These are phyloP conservation scores for Cyprinodon tularosa DNA, from an alignment of 2,113 vertebrate species.

Conservation along the genomic window DNA sequence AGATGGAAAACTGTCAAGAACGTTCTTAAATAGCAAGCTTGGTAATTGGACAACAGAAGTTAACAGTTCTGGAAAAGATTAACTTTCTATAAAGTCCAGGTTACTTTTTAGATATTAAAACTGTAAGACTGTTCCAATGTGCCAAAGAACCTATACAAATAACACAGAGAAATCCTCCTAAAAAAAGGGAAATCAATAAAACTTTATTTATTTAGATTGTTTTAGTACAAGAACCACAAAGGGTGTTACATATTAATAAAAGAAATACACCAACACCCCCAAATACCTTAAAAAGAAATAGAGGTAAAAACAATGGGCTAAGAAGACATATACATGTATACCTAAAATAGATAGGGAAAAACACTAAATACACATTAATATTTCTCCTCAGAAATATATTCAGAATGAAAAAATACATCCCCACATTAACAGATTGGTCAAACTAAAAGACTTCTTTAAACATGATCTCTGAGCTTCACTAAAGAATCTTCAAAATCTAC, in stretches of 20 bases:
- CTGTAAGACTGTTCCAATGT: too few relatives aligned
- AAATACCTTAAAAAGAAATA: neutral
- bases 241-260: neutral
- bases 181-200: too few relatives aligned
- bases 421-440: neutral
- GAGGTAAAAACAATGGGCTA: neutral
- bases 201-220: too few relatives aligned
- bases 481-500: neutral
- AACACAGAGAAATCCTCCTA: too few relatives aligned
- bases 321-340: neutral
- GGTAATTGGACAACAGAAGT: slow-evolving; percentile 10
- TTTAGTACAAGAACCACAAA: neutral
- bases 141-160: too few relatives aligned
- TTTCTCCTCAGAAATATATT: neutral
- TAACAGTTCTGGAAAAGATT: slow-evolving; percentile 5
- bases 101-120: neutral
- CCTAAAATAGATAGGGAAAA: neutral
- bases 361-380: neutral
- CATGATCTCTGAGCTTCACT: neutral
- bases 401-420: too few relatives aligned
- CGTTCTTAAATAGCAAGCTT: slow-evolving; percentile 27
- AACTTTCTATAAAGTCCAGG: neutral
- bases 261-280: neutral
- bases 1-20: slow-evolving; percentile 57
- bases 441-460: neutral